Percentiles rank a stretch among this genome's conserved stretches.
Evolutionary conservation across 2,797 vertebrate species (phyloP).

Genomic region (Lutjanus argentimaculatus): DNA sequence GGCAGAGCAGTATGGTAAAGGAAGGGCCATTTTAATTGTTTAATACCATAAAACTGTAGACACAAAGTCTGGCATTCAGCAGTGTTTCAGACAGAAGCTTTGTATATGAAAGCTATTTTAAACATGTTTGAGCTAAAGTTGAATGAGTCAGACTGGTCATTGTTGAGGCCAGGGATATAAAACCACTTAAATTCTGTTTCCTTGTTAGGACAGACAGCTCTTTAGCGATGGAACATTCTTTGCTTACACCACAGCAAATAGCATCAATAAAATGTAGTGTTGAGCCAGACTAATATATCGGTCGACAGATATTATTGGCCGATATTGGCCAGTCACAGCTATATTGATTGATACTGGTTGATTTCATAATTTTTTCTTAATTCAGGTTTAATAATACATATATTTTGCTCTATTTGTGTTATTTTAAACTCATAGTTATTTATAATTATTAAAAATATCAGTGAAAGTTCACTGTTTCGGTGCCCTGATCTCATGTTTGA

Average conservation of each 20-base stretch:
- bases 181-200: neutral
- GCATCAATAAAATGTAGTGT: neutral
- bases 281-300: too few relatives aligned
- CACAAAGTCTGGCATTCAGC: conserved; percentile 16
- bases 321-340: too few relatives aligned
- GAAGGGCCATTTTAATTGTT: conserved; percentile 26
- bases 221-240: neutral
- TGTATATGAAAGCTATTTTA: neutral
- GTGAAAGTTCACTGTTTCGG: too few relatives aligned
- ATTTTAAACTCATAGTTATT: too few relatives aligned
- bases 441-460: too few relatives aligned
- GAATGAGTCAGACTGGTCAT: neutral
- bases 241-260: neutral
- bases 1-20: conserved; percentile 12
- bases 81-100: neutral
- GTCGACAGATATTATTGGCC: too few relatives aligned
- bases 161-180: neutral
- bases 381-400: too few relatives aligned
- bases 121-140: neutral
- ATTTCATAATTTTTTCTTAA: too few relatives aligned
- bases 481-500: too few relatives aligned
- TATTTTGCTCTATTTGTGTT: too few relatives aligned
- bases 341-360: too few relatives aligned
- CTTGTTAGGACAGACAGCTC: neutral
- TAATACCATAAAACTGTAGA: conserved; percentile 9